Base-by-base conservation (phyloP, 2,888 invertebrate genomes). In the Polyommatus iphigenia region DNA sequence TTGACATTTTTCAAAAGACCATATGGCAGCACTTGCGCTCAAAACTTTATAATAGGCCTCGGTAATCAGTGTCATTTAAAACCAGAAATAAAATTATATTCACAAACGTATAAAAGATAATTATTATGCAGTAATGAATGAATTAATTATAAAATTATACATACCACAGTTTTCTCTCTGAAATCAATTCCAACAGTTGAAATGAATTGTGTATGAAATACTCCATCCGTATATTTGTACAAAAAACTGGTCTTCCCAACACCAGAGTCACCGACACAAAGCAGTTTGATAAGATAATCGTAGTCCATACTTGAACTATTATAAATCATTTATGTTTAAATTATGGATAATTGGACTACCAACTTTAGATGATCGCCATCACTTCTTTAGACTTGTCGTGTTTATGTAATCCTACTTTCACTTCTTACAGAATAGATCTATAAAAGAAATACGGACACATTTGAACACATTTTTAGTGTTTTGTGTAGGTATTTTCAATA, bases 111-210 rank as follows among this genome's bases (percentile, higher is more conserved):
- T 18, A 29, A 29, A 67, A 13, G 29, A 6, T 1, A 67, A 67
- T 15, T 29, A 29, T 6, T 15, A 32, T 5, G 29, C 18, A 29
- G 2, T 29, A 29, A 18, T 29, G 15, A 4, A 67, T 67, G 0
- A 67, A 67, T 67, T 15, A 32, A 15, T 13, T 18, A 32, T 6
- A 29, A 29, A 78, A 36, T 32, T 80, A 88, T 95, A 94, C 92
- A 54, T 18, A 98, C 99, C 95, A 99, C 95, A 90, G 98, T 95
- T 92, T 99, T 99, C 92, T 99, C 99, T 87, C 98, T 96, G 90
- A 99, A 99, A 93, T 99, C 99, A 85, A 99, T 99, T 79, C 99
- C 99, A 79, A 99, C 99, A 18, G 99, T 99, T 4, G 99, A 99
- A 84, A 98, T 98, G 89, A 99, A 99, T 88, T 97, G 97, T 5